Conservation (phyloP, 1,140 invertebrate genomes). For the Charaxes varanes region DNA sequence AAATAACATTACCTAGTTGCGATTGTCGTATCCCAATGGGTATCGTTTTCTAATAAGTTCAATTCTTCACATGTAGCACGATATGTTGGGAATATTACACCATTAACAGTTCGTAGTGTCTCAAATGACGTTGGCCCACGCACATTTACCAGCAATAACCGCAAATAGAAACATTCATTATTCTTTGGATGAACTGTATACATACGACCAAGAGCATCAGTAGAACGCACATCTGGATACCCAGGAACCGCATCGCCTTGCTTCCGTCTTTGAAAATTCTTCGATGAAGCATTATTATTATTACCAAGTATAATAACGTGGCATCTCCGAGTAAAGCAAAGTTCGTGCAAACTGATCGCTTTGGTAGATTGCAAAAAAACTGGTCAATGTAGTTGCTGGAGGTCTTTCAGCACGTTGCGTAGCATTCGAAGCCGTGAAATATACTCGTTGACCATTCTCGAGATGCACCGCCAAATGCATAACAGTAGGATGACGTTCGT, state of each 20-base stretch:
- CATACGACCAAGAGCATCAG: constrained; percentile 47
- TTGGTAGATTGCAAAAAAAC: constrained; percentile 49
- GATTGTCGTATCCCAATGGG: constrained; percentile 41
- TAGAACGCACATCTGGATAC: constrained; percentile 36
- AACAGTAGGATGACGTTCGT: constrained; percentile 8
- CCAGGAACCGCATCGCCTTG: constrained; percentile 33
- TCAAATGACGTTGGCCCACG: constrained; percentile 63
- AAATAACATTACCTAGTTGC: too few species aligned
- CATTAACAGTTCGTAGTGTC: constrained; percentile 56
- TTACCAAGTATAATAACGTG: constrained; percentile 58
- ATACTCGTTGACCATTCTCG: constrained; percentile 6
- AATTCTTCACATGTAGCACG: constrained; percentile 42
- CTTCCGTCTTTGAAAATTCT: constrained; percentile 23
- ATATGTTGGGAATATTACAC: constrained; percentile 36
- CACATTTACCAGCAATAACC: constrained; percentile 64
- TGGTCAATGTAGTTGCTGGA: constrained; percentile 7
- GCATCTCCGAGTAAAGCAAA: constrained; percentile 58
- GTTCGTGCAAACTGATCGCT: constrained; percentile 53
- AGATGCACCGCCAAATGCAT: constrained; percentile 9
- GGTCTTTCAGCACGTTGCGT: constrained; percentile 6
- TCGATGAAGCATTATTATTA: constrained; percentile 41
- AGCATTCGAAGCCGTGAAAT: constrained; percentile 7
- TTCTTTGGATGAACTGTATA: constrained; percentile 62
- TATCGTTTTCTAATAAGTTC: constrained; percentile 33
- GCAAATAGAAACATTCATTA: constrained; percentile 64